Conservation (phyloP, 2,797 vertebrate genomes). For the Sebastes wilsoni region DNA sequence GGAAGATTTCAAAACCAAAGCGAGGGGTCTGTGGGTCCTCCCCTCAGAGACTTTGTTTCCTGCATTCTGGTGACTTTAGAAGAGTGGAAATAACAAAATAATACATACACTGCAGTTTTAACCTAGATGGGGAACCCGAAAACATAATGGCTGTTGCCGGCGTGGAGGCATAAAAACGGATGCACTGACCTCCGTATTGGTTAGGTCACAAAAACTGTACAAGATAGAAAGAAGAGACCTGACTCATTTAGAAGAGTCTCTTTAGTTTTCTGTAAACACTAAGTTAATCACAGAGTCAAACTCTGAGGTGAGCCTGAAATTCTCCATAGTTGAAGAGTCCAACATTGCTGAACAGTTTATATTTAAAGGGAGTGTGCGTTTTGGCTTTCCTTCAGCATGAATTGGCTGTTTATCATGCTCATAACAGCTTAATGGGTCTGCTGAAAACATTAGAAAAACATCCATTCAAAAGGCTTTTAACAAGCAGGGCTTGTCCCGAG, state of each 20-base stretch:
- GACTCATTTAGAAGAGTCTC: background rate
- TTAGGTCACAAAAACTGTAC: background rate
- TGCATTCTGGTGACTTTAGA: too few relatives aligned
- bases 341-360: background rate
- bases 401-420: background rate
- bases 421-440: background rate
- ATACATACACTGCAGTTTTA: too few relatives aligned
- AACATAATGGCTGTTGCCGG: too few relatives aligned
- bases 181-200: background rate
- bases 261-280: background rate
- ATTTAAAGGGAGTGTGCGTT: too few relatives aligned
- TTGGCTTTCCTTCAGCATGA: background rate
- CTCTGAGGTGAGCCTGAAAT: background rate
- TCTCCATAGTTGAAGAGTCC: background rate
- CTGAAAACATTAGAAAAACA: background rate
- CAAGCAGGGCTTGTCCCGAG: too few relatives aligned
- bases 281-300: background rate
- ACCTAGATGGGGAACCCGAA: too few relatives aligned
- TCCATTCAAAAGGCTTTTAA: too few relatives aligned
- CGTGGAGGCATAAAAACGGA: too few relatives aligned
- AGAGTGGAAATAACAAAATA: too few relatives aligned
- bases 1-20: too few relatives aligned
- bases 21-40: too few relatives aligned
- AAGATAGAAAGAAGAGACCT: background rate
- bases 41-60: too few relatives aligned